Evolutionary conservation across 1,140 invertebrate genomes (phyloP).

Genomic region (Brachystomella parvula): DNA sequence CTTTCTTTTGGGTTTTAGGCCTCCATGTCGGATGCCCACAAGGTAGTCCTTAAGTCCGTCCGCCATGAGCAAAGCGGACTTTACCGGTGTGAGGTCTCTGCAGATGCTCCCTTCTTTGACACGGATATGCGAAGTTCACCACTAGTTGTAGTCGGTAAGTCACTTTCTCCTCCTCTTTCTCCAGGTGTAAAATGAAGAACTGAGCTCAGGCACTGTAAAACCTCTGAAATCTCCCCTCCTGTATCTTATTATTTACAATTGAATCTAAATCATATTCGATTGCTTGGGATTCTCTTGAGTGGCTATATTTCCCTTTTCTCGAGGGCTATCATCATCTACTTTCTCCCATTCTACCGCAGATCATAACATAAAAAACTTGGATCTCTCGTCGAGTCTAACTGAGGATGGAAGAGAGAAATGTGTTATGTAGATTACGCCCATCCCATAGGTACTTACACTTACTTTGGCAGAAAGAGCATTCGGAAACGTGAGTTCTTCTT

Average conservation of each 20-base stretch:
- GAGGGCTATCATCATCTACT: neutral
- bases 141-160: slow-evolving; percentile 38
- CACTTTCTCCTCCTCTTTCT: neutral
- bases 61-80: slow-evolving; percentile 36
- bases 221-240: neutral
- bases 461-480: neutral
- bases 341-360: neutral
- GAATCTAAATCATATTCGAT: slow-evolving; percentile 2
- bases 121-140: slow-evolving; percentile 29
- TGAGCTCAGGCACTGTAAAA: neutral
- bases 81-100: slow-evolving; percentile 33
- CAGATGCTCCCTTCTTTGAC: slow-evolving; percentile 36
- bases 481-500: slow-evolving; percentile 8
- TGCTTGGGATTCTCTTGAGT: neutral
- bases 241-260: neutral
- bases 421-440: slow-evolving; percentile 5
- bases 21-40: slow-evolving; percentile 35
- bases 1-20: slow-evolving; percentile 21
- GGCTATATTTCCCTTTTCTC: slow-evolving; percentile 5
- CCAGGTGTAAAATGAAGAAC: neutral
- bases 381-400: neutral
- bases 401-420: neutral
- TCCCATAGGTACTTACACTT: neutral
- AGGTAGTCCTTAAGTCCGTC: slow-evolving; percentile 32
- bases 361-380: neutral